Percentiles rank a stretch among this genome's conserved stretches.
phyloP scores from a whole-genome alignment of 2,113 vertebrate genomes.

The Alligator sinensis region DNA sequence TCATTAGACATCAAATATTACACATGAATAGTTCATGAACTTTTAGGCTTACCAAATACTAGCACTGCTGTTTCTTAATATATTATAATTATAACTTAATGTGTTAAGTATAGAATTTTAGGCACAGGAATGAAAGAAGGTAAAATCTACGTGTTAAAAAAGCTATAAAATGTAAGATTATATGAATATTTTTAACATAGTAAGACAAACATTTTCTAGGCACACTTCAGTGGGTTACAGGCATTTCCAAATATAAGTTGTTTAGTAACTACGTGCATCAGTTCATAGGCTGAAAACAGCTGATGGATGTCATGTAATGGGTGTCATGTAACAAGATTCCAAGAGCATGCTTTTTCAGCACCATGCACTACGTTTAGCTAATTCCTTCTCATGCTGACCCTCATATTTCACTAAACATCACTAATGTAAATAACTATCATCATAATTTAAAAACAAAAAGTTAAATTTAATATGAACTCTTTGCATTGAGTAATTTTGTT shows the following conservation, averaged over 20 bases:
- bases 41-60: not conserved
- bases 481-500: not conserved
- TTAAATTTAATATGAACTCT: not conserved
- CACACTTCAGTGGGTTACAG: not conserved
- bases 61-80: not conserved
- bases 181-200: not conserved
- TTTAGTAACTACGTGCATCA: not conserved
- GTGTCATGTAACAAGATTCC: not conserved
- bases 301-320: not conserved
- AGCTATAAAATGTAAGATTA: not conserved
- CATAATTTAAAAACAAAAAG: not conserved
- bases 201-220: not conserved
- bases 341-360: not conserved
- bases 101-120: not conserved
- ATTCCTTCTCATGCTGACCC: not conserved
- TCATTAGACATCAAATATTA: not conserved
- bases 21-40: not conserved
- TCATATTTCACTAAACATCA: not conserved
- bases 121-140: not conserved
- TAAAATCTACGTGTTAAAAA: not conserved
- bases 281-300: not conserved
- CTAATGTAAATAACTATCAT: not conserved
- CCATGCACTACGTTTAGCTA: not conserved
- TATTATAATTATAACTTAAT: not conserved
- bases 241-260: not conserved